Evolutionary conservation across 2,888 invertebrate genomes (phyloP), one percentile per base, ranked within the genome.

Genomic region (Limnephilus rhombicus): DNA sequence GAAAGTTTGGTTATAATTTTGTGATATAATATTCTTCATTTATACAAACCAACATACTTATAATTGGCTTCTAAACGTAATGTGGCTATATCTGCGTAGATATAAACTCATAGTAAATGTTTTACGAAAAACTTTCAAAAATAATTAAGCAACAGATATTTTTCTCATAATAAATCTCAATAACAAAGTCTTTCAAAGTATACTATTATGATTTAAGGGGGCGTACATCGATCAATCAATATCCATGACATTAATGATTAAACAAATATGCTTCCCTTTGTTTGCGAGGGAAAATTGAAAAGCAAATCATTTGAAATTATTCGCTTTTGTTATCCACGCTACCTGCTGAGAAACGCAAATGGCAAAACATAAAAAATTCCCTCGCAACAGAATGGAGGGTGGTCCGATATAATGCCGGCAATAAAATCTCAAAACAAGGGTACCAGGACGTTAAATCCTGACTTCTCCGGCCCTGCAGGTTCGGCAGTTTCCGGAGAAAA

Each of bases 391-490:
- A 83, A 85, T 83, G 53, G 80, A 85, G 18, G 37, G 53, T 85
- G 68, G 83, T 90, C 90, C 80, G 90, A 85, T 80, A 90, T 85
- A 90, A 85, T 90, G 90, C 41, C n/a, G 24, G 90, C 80, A 90
- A 85, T 90, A 90, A 90, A 90, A 90, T 90, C 85, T 81, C 85
- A 90, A 90, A 90, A 90, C 90, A 90, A 90, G 90, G 90, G 90
- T 90, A 85, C 31, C 24, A 34, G 85, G 90, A 83, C 85, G 90
- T 85, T 90, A 90, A 90, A 85, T 85, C 85, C 90, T 45, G 68
- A 85, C 80, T 90, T 90, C 29, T 90, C n/a, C 15, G n/a, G 29
- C n/a, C 18, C 41, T 81, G 68, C 85, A 68, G 53, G 53, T 90
- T 83, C 24, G 90, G 53, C 82, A 49, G 18, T 45, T 81, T 45